Evolutionary conservation across 2,113 vertebrate species (phyloP), one percentile per base, ranked within the genome.

Genomic region (Pachyramphus minor): DNA sequence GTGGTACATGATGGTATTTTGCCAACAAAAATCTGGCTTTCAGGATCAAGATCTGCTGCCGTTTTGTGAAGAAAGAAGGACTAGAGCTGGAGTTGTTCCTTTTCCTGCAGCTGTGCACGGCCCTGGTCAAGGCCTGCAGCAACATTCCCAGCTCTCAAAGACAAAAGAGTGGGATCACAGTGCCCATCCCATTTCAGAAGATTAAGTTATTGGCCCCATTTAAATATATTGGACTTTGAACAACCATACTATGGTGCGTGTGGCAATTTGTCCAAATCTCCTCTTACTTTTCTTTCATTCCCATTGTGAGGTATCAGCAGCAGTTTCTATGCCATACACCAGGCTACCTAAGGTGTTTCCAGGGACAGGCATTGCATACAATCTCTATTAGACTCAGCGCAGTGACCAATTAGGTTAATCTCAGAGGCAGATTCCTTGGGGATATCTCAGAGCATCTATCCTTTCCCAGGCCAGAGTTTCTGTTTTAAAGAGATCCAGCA

Each of bases 391-490:
- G 73, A 79, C 83, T 89, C 92, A 96, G 95, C 83, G 58, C 85
- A 94, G 95, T 93, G 96, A 96, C 95, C 96, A 95, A 95, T 96
- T 96, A 96, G 88, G 85, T 96, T 96, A 96, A 97, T 93, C 96
- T 96, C 96, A 96, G 93, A 95, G 96, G 95, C 80, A 96, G 88
- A 72, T 15, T 96, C 93, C 72, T 89, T 82, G 80, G 85, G 76
- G 69, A 81, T 84, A 72, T 68, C 85, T 93, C 83, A 88, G 64
- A 93, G 64, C 60, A 95, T 87, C 72, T 75, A 78, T 68, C 89
- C 93, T 89, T 92, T 92, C 64, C 78, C 80, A 75, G 73, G 23
- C 83, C 56, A 84, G 47, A 60, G 24, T 89, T 94, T 95, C 88
- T 87, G 56, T 90, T 95, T 93, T 95, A 96, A 94, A 96, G 83